Base-by-base conservation (phyloP, 1,140 invertebrate genomes). In the Ericerus pela region DNA sequence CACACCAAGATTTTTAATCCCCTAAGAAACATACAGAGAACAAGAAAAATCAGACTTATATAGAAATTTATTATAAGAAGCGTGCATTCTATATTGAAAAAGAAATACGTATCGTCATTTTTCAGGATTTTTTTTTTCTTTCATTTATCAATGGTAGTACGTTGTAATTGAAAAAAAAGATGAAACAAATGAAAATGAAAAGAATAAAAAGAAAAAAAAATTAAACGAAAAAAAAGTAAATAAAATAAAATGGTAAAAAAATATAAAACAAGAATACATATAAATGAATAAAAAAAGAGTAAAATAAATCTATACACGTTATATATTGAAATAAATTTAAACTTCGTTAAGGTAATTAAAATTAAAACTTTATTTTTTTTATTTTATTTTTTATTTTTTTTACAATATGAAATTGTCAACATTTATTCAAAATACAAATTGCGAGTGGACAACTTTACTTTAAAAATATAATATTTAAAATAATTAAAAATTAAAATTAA, bases 401-500 rank as follows among this genome's bases (percentile, higher is more conserved):
- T 22, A 47, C 20, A 24, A 22, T 10, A 8, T 47, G 26, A n/a
- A n/a, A n/a, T n/a, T n/a, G n/a, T 24, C 41, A 47, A 47, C 10
- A 24, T 47, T 47, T 24, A 47, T 47, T 47, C 22, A 18, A 47
- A 10, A 22, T 47, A 24, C 41, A 16, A 47, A 47, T 47, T 14
- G 14, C 2, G 8, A n/a, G n/a, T n/a, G 30, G 26, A 24, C 22
- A 47, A 18, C 22, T 24, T 47, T 47, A 47, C 41, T 47, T 47
- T 47, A 47, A 47, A 22, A 47, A n/a, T n/a, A n/a, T n/a, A n/a
- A n/a, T n/a, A n/a, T n/a, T n/a, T n/a, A n/a, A n/a, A n/a, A 47
- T 47, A 47, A 47, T 47, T 47, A 47, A 47, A 47, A 47, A 47
- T 47, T 47, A 47, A 47, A 47, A 47, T 47, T 14, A 47, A 22